Evolutionary conservation across 35 echinoderm and acorn worm species (phyloP).

Genomic region (Lytechinus variegatus): DNA sequence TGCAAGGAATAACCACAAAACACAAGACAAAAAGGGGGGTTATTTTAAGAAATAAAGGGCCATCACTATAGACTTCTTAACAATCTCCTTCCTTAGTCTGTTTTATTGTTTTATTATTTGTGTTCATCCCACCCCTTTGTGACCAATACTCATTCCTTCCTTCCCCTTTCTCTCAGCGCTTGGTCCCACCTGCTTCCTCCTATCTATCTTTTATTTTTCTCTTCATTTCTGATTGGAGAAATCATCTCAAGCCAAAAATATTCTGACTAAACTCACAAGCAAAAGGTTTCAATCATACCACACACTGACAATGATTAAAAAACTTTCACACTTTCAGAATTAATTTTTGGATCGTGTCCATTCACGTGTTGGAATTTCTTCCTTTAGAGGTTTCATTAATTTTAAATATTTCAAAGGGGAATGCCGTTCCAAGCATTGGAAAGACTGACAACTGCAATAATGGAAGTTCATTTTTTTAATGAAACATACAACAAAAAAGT

Average conservation of each 20-base stretch:
- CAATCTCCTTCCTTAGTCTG: neutral
- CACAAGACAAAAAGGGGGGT: neutral
- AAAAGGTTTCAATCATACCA: neutral
- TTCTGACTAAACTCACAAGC: neutral
- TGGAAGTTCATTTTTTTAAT: too few relatives aligned
- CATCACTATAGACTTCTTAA: neutral
- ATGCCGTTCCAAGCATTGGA: too few relatives aligned
- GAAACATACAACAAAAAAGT: too few relatives aligned
- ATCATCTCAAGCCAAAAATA: neutral
- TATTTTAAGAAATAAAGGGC: neutral
- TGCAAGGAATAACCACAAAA: neutral
- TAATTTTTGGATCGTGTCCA: neutral
- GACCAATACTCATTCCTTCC: slow-evolving; percentile 9
- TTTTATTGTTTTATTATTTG: neutral
- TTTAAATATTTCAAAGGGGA: too few relatives aligned
- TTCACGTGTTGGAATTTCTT: neutral
- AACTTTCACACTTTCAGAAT: neutral
- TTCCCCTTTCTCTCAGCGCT: neutral
- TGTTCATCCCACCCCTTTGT: neutral
- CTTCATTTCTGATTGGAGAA: neutral
- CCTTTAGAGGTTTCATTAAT: too few relatives aligned
- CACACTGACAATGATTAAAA: neutral
- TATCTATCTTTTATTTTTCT: neutral
- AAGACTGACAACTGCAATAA: too few relatives aligned
- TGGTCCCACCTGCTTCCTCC: neutral